These are phyloP conservation scores for Microctenopoma stevenorrisi DNA, from an alignment of 2,797 vertebrate genomes.

Conservation along the genomic window DNA sequence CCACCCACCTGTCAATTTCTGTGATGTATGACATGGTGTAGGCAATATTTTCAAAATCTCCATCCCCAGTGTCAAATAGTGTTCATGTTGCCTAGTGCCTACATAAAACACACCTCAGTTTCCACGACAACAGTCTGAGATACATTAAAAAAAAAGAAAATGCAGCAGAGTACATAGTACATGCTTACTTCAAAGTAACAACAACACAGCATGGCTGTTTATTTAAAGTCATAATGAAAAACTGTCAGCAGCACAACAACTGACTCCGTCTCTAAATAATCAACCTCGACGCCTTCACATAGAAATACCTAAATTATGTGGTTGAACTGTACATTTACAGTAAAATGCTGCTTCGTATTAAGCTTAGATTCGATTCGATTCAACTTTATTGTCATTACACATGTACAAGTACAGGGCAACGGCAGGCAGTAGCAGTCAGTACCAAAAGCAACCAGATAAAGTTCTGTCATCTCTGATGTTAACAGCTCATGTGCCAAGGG, in stretches of 20 bases:
- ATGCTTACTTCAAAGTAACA: conserved; percentile 26
- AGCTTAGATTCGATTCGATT: not conserved
- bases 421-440: not conserved
- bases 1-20: conserved; percentile 76
- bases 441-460: not conserved
- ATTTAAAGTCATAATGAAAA: conserved; percentile 35
- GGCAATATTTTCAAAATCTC: conserved; percentile 69
- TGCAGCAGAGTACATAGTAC: conserved; percentile 28
- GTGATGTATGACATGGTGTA: conserved; percentile 71
- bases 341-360: conserved; percentile 4
- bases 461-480: conserved; percentile 1
- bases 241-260: conserved; percentile 11
- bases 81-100: conserved; percentile 73
- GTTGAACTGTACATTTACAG: not conserved
- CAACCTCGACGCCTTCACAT: conserved; percentile 19
- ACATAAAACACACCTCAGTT: conserved; percentile 79
- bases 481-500: conserved; percentile 9
- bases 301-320: not conserved
- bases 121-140: conserved; percentile 81
- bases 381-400: no score
- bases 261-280: conserved; percentile 19
- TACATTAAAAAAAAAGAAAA: conserved; percentile 41
- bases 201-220: conserved; percentile 38
- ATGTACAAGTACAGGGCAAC: no score
- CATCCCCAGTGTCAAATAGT: conserved; percentile 65